These are phyloP conservation scores for Epirrhoe tristata DNA, from an alignment of 2,888 invertebrate genomes.

Conservation along the genomic window DNA sequence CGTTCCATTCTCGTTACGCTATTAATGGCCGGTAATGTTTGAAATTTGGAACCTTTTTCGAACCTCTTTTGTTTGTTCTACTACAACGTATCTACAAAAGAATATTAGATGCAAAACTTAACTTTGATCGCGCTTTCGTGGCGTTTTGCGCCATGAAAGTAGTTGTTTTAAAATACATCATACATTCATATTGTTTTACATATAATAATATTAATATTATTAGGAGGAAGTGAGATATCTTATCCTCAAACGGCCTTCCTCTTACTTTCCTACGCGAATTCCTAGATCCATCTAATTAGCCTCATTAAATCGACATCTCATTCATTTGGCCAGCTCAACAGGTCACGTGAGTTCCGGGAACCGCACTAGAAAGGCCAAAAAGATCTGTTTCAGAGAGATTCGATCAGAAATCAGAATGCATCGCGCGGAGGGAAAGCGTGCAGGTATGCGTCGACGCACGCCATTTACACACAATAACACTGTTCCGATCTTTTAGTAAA, in stretches of 20 bases:
- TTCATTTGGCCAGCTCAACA: slow-evolving; percentile 3
- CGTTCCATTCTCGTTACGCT: slow-evolving; percentile 49
- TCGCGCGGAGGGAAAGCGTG: slow-evolving; percentile 43
- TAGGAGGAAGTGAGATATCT: too few species aligned
- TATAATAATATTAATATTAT: too few species aligned
- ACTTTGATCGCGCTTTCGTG: too few species aligned
- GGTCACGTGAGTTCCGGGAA: slow-evolving; percentile 23
- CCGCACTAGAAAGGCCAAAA: slow-evolving; percentile 21
- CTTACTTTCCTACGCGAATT: too few species aligned
- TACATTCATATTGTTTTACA: too few species aligned
- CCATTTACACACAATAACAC: slow-evolving; percentile 28
- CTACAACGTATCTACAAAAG: too few species aligned
- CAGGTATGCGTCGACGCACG: slow-evolving; percentile 33
- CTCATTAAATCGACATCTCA: neutral
- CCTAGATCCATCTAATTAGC: too few species aligned
- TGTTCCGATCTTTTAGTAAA: slow-evolving; percentile 23
- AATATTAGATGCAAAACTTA: too few species aligned
- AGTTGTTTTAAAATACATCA: too few species aligned
- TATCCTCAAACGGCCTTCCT: too few species aligned
- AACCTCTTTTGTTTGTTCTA: neutral
- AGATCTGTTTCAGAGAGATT: slow-evolving; percentile 36
- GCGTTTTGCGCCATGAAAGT: too few species aligned
- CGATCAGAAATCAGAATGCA: slow-evolving; percentile 46
- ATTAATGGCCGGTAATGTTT: slow-evolving; percentile 38
- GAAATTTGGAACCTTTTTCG: slow-evolving; percentile 4